Conservation (phyloP, 2,113 vertebrate species). For the Beaufortia kweichowensis region DNA sequence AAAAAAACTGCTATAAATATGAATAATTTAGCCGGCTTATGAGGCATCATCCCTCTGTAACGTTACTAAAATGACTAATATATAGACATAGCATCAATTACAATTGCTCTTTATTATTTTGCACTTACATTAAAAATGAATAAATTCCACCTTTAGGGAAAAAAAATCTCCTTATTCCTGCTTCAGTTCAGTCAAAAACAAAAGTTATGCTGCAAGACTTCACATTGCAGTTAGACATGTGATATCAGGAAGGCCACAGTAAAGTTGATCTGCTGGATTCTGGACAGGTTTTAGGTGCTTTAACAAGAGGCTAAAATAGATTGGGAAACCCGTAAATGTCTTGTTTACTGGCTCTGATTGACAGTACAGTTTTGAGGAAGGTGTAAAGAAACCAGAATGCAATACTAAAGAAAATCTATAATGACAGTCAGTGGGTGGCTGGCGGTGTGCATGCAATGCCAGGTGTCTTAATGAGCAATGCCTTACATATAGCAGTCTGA, state of each 20-base stretch:
- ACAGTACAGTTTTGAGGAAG: neutral
- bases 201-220: neutral
- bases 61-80: too few species aligned
- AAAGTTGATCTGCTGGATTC: neutral
- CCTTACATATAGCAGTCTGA: slow-evolving; percentile 13
- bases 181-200: neutral
- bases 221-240: slow-evolving; percentile 5
- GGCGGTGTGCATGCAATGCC: neutral
- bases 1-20: too few species aligned
- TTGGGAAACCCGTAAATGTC: neutral
- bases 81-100: too few species aligned
- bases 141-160: too few species aligned
- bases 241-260: neutral
- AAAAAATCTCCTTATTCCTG: neutral
- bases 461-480: slow-evolving; percentile 43
- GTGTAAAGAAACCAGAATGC: neutral
- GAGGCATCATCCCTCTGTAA: too few species aligned
- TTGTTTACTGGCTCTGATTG: neutral
- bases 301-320: slow-evolving; percentile 19
- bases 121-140: too few species aligned
- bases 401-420: slow-evolving; percentile 11
- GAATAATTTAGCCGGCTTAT: too few species aligned
- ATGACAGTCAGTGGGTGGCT: slow-evolving; percentile 23
- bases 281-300: neutral
- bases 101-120: too few species aligned